Conservation (phyloP, 2,888 invertebrate species). For the Agonopterix alstromeriana region DNA sequence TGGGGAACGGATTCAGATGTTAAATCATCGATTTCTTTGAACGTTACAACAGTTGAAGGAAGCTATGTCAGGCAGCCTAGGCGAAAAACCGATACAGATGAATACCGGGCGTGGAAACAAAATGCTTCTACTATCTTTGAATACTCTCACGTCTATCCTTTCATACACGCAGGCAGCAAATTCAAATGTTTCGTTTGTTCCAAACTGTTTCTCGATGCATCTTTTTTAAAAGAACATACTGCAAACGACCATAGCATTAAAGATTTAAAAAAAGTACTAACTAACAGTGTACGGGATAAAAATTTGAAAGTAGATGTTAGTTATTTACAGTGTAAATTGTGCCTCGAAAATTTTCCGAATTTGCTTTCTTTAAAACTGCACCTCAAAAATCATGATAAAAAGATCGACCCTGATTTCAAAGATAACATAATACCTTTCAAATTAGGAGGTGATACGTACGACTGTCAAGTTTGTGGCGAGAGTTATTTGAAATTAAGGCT, state of each 20-base stretch:
- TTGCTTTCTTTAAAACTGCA: slow-evolving; percentile 41
- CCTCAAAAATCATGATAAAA: slow-evolving; percentile 40
- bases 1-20: slow-evolving; percentile 15
- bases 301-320: slow-evolving; percentile 52
- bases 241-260: slow-evolving; percentile 27
- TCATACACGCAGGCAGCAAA: slow-evolving; percentile 42
- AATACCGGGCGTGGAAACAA: slow-evolving; percentile 33
- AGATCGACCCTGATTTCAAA: slow-evolving; percentile 30
- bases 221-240: slow-evolving; percentile 36
- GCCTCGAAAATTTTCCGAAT: slow-evolving; percentile 23
- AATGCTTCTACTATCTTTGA: slow-evolving; percentile 49
- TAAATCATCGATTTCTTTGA: slow-evolving; percentile 20
- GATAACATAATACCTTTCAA: slow-evolving; percentile 58
- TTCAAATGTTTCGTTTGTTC: slow-evolving; percentile 55
- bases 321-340: slow-evolving; percentile 45
- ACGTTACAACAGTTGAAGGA: slow-evolving; percentile 29
- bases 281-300: slow-evolving; percentile 37
- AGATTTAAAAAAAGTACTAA: slow-evolving; percentile 36
- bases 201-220: slow-evolving; percentile 33
- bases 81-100: slow-evolving; percentile 10
- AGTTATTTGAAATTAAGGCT: slow-evolving; percentile 40
- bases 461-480: slow-evolving; percentile 52
- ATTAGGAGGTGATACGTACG: slow-evolving; percentile 34
- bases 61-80: slow-evolving; percentile 10
- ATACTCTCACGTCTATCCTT: slow-evolving; percentile 49